A percentile compares a stretch with the other conserved stretches of the same genome.
phyloP scores from a whole-genome alignment of 2,113 vertebrate species.

The Gambusia holbrooki region DNA sequence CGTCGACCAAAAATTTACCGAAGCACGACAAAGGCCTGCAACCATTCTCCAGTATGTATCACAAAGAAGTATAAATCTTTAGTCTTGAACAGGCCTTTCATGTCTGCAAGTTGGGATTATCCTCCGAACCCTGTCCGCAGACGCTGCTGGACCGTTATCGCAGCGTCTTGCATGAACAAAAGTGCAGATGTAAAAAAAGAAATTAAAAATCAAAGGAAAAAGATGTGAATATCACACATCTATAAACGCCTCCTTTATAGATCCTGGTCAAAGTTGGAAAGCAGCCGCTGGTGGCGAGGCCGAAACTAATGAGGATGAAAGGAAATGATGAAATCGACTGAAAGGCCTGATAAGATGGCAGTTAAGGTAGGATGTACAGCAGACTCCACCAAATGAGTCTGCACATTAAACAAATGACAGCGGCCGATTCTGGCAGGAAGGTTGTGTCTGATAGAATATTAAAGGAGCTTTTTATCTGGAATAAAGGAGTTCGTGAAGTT shows the following conservation, averaged over 20 bases:
- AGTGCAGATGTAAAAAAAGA: not conserved
- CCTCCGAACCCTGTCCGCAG: conserved; percentile 22
- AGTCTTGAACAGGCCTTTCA: conserved; percentile 11
- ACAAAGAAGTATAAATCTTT: conserved; percentile 13
- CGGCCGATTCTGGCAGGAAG: conserved; percentile 50
- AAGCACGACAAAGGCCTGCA: not conserved
- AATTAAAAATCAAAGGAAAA: conserved; percentile 22
- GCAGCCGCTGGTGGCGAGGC: conserved; percentile 5
- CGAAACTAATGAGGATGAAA: conserved; percentile 32
- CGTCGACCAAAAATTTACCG: not conserved
- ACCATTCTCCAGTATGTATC: not conserved
- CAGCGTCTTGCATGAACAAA: not conserved
- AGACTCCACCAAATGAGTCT: conserved; percentile 54
- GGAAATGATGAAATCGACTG: conserved; percentile 47
- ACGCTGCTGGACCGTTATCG: conserved; percentile 2
- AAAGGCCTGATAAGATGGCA: conserved; percentile 37
- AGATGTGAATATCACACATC: conserved; percentile 7
- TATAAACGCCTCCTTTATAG: conserved; percentile 16
- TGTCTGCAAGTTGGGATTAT: conserved; percentile 28
- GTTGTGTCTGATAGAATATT: conserved; percentile 66
- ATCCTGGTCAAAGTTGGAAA: not conserved
- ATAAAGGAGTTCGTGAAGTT: conserved; percentile 66
- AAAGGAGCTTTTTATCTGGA: conserved; percentile 58
- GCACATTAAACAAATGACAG: conserved; percentile 32
- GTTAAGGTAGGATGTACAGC: conserved; percentile 55